Base-by-base conservation (phyloP, 2,888 invertebrate genomes). In the Watsonalla cultraria region DNA sequence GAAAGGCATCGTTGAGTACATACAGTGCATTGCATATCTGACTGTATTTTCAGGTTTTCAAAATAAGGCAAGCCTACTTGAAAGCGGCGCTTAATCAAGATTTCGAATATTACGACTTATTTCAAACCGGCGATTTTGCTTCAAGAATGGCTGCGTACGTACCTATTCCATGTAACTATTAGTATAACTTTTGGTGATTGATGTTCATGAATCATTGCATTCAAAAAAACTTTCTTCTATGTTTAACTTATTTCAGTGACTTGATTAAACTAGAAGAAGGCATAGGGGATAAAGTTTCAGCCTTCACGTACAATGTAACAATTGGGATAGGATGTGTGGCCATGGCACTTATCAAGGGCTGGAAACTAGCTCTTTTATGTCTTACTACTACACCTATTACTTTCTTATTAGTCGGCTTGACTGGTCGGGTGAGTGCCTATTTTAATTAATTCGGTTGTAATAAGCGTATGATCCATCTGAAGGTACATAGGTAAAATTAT, bases 291-390 rank as follows among this genome's bases (percentile, higher is more conserved):
- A 96, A 96, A 77, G 91, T 96, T 45, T 93, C 94, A 0, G 92
- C 94, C 64, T 94, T 95, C 61, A 75, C 93, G 5, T 94, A 94
- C 72, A 94, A 93, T 72, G 78, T 94, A 58, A 86, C 93, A 0
- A 91, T 93, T 0, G 94, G 94, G 60, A n/a, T 95, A 0, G 91
- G 93, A 1, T 93, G 94, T 14, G 74, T 96, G 42, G 78, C 92
- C 6, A 88, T 95, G 71, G 94, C 95, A 0, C 92, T 96, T 62
- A 70, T 90, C 0, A 93, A 94, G 70, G 96, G 96, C 5, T 97
- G 96, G 96, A 92, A 96, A 72, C 80, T 96, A 37, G 94, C 96
- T 0, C 82, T 96, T n/a, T 93, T 96, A 1, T 95, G 95, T 58
- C 80, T 96, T 34, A 88, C 92, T 39, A 93, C 94, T 46, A 91